These are phyloP conservation scores for Callospermophilus lateralis DNA, from an alignment of 2,113 vertebrate genomes.

Conservation along the genomic window DNA sequence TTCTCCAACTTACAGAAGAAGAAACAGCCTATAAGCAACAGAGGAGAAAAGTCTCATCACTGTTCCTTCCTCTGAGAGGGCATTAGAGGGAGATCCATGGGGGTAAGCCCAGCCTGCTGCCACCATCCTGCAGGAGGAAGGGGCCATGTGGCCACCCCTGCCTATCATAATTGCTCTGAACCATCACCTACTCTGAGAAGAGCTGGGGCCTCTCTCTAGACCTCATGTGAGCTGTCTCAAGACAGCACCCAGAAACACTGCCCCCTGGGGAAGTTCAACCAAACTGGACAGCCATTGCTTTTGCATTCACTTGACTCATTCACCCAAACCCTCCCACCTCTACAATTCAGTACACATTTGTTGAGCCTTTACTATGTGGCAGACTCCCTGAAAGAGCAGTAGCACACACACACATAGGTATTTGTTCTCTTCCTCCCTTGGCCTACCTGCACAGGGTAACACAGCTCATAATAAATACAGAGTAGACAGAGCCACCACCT, in stretches of 20 bases:
- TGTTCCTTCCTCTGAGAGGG: neutral
- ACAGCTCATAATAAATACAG: neutral
- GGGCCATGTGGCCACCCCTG: accelerated
- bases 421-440: neutral
- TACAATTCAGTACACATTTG: neutral
- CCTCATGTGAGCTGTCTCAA: neutral
- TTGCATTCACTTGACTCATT: neutral
- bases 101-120: neutral
- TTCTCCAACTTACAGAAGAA: neutral
- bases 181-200: accelerated
- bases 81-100: neutral
- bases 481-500: neutral
- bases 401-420: neutral
- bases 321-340: neutral
- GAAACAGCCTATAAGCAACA: neutral
- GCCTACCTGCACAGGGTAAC: neutral
- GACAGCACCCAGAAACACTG: neutral
- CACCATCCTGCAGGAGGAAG: neutral
- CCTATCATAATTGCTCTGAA: neutral
- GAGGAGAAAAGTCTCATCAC: neutral
- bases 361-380: neutral
- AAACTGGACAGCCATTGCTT: neutral
- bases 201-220: neutral
- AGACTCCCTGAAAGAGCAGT: neutral
- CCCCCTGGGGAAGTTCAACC: neutral